Evolutionary conservation across 35 echinoderm and acorn worm genomes (phyloP).

Genomic region (Apostichopus parvimensis): DNA sequence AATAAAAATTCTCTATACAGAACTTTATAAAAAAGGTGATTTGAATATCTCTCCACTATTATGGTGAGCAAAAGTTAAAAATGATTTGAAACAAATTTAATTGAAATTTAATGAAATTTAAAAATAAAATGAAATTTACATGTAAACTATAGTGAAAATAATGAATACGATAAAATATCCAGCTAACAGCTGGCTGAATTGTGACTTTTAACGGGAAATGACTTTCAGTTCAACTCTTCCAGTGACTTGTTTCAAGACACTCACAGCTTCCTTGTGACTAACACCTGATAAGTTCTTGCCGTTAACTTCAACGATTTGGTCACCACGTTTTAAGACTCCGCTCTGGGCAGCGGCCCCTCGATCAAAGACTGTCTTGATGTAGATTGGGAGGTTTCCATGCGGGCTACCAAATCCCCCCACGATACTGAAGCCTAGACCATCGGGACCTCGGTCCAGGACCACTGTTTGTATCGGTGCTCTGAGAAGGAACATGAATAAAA

Average conservation of each 20-base stretch:
- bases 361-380: constrained; percentile 97
- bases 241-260: constrained; percentile 77
- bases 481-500: background rate
- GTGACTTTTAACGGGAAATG: constrained; percentile 12
- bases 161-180: no score
- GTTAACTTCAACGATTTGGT: constrained; percentile 93
- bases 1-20: no score
- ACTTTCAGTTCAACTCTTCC: constrained; percentile 76
- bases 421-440: constrained; percentile 96
- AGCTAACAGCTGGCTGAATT: no score
- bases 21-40: no score
- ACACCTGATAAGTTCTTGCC: constrained; percentile 68
- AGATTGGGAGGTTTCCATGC: constrained; percentile 96
- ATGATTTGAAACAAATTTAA: no score
- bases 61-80: no score
- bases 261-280: constrained; percentile 86
- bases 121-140: no score
- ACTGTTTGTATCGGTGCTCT: constrained; percentile 68
- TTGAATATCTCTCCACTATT: no score
- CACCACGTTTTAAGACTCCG: constrained; percentile 71
- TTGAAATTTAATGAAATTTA: no score
- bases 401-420: constrained; percentile 90
- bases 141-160: no score
- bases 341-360: constrained; percentile 85
- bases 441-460: constrained; percentile 79